Conservation (phyloP, 1,140 invertebrate genomes). For the Danaus plexippus region DNA sequence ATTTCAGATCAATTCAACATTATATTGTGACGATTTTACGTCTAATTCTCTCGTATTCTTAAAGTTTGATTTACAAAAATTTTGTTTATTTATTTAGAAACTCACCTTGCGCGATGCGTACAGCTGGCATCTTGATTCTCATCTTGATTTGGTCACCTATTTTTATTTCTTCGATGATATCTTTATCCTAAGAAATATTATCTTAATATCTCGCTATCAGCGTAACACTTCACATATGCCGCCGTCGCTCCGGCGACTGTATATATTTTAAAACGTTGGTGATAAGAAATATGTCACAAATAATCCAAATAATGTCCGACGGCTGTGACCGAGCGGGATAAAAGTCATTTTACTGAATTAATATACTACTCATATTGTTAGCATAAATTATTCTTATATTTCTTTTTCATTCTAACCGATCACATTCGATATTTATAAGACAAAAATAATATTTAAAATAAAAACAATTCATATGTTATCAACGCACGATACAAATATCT, state of each 20-base stretch:
- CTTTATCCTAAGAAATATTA: conserved; percentile 57
- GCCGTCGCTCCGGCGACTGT: conserved; percentile 60
- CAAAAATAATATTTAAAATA: no score
- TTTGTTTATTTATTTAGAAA: conserved; percentile 9
- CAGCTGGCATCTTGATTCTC: conserved; percentile 96
- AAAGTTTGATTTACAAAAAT: neutral
- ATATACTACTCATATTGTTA: no score
- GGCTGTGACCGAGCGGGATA: conserved; percentile 37
- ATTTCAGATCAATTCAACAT: no score
- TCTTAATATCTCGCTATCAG: conserved; percentile 57
- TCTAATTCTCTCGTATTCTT: conserved; percentile 13
- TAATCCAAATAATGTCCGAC: conserved; percentile 52
- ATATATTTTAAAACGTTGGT: conserved; percentile 49
- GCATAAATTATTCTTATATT: no score
- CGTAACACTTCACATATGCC: conserved; percentile 62
- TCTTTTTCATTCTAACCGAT: no score
- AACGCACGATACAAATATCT: no score
- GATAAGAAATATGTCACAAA: conserved; percentile 56
- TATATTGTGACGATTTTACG: no score
- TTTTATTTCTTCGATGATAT: conserved; percentile 65
- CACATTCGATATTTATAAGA: conserved; percentile 22
- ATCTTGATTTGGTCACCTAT: conserved; percentile 80
- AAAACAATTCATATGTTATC: no score
- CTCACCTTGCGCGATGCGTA: conserved; percentile 92
- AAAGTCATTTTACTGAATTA: conserved; percentile 49